A percentile compares a stretch with the other conserved stretches of the same genome.
These are phyloP conservation scores for Agriopis leucophaearia DNA, from an alignment of 2,888 invertebrate species.

Conservation along the genomic window DNA sequence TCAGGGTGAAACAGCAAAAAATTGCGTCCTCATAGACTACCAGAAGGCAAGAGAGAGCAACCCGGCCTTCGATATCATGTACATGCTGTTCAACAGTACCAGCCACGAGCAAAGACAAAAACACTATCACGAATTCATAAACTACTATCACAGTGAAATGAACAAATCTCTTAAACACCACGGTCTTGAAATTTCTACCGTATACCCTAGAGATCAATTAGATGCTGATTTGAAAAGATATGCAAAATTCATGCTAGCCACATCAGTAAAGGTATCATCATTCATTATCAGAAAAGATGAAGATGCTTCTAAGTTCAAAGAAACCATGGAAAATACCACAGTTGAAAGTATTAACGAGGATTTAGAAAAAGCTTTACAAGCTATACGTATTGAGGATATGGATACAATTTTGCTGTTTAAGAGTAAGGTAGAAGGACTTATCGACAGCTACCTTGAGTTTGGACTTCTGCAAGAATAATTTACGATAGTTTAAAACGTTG, in stretches of 20 bases:
- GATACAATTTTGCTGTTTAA: slow-evolving; percentile 15
- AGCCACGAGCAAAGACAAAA: slow-evolving; percentile 53
- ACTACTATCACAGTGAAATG: slow-evolving; percentile 49
- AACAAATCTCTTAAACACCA: slow-evolving; percentile 48
- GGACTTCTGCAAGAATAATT: slow-evolving; percentile 15
- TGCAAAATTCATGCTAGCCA: slow-evolving; percentile 44
- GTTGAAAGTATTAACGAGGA: neutral
- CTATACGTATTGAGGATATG: neutral
- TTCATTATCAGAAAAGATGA: slow-evolving; percentile 48
- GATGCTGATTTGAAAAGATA: slow-evolving; percentile 55
- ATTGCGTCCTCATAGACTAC: slow-evolving; percentile 60
- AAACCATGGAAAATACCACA: slow-evolving; percentile 13
- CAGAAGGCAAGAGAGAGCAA: slow-evolving; percentile 53
- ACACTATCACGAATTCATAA: slow-evolving; percentile 50
- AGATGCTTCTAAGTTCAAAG: slow-evolving; percentile 41
- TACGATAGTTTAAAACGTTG: neutral
- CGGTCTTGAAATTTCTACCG: slow-evolving; percentile 46
- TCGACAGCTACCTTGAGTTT: slow-evolving; percentile 30
- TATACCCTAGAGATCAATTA: slow-evolving; percentile 54
- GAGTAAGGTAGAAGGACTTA: slow-evolving; percentile 22
- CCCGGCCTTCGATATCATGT: slow-evolving; percentile 56
- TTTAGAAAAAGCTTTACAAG: neutral
- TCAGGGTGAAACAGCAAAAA: slow-evolving; percentile 51
- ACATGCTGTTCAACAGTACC: slow-evolving; percentile 60
- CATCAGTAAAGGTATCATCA: slow-evolving; percentile 41